phyloP scores from a whole-genome alignment of 2,797 vertebrate genomes.

The Mus minutoides region DNA sequence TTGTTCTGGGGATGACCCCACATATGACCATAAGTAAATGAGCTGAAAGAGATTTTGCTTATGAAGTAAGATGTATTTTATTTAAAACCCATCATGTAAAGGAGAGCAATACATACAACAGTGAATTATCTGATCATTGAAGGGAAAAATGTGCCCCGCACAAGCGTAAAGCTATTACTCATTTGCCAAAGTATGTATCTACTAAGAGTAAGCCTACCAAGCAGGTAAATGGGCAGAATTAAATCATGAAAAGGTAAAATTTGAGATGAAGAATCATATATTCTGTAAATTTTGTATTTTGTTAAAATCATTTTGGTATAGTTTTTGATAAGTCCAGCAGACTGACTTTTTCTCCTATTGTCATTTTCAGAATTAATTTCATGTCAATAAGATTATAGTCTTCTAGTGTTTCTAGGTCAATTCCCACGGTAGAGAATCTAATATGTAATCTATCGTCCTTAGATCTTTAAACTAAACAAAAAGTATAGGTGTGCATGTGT shows the following conservation, averaged over 20 bases:
- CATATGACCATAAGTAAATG: constrained; percentile 77
- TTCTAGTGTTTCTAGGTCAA: constrained; percentile 44
- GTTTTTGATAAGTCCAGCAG: background rate
- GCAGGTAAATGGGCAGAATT: constrained; percentile 19
- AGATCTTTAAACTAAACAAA: constrained; percentile 19
- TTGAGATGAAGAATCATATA: constrained; percentile 36
- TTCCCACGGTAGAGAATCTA: background rate
- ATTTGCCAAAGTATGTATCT: background rate
- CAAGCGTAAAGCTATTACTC: constrained; percentile 79
- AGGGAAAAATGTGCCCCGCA: constrained; percentile 71
- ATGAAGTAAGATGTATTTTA: constrained; percentile 84
- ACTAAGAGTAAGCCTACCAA: constrained; percentile 56
- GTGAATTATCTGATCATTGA: constrained; percentile 83
- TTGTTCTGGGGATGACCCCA: constrained; percentile 78
- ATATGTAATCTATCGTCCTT: constrained; percentile 4
- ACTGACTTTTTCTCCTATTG: constrained; percentile 55
- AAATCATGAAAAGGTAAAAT: constrained; percentile 46
- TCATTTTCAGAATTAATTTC: constrained; percentile 58
- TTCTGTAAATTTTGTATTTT: constrained; percentile 61
- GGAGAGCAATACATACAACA: constrained; percentile 73
- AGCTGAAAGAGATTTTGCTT: constrained; percentile 78
- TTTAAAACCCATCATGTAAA: constrained; percentile 80
- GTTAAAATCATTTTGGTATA: constrained; percentile 47
- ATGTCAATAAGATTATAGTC: constrained; percentile 32
- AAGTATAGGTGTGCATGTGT: background rate